A percentile compares a stretch with the other conserved stretches of the same genome.
Evolutionary conservation across 2,797 vertebrate genomes (phyloP).

Genomic region (Gymnodraco acuticeps): DNA sequence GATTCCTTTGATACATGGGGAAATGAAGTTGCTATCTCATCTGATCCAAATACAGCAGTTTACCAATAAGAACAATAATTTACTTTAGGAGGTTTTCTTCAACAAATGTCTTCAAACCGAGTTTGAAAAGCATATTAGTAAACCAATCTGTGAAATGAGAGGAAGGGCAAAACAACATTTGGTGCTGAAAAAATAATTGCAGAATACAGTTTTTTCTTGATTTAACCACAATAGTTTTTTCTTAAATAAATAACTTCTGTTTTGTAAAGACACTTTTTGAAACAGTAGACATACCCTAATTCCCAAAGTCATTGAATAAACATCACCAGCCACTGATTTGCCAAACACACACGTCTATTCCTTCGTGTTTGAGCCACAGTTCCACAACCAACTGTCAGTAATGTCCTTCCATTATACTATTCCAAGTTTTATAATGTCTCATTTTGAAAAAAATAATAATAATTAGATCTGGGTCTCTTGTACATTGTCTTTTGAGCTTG

Average conservation of each 20-base stretch:
- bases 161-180: slow-evolving; percentile 78
- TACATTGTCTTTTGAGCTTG: slow-evolving; percentile 99
- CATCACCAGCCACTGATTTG: slow-evolving; percentile 82
- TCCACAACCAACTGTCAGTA: slow-evolving; percentile 66
- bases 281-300: slow-evolving; percentile 98
- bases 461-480: slow-evolving; percentile 99
- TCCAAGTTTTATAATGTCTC: slow-evolving; percentile 80
- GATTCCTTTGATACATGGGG: slow-evolving; percentile 61
- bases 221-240: slow-evolving; percentile 98
- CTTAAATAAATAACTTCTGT: slow-evolving; percentile 99
- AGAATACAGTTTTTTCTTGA: slow-evolving; percentile 96
- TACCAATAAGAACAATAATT: slow-evolving; percentile 53
- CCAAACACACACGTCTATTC: slow-evolving; percentile 65
- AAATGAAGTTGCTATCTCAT: slow-evolving; percentile 61
- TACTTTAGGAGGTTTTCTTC: slow-evolving; percentile 52
- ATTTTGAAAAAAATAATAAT: slow-evolving; percentile 76
- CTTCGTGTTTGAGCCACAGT: slow-evolving; percentile 63
- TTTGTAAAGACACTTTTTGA: slow-evolving; percentile 99
- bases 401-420: slow-evolving; percentile 72
- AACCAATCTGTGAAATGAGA: slow-evolving; percentile 84
- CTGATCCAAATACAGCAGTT: slow-evolving; percentile 54
- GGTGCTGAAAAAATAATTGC: slow-evolving; percentile 92
- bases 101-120: slow-evolving; percentile 84
- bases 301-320: slow-evolving; percentile 95
- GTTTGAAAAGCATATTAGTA: slow-evolving; percentile 90